Evolutionary conservation across 2,113 vertebrate species (phyloP), one percentile per base, ranked within the genome.

Genomic region (Calcarius ornatus): DNA sequence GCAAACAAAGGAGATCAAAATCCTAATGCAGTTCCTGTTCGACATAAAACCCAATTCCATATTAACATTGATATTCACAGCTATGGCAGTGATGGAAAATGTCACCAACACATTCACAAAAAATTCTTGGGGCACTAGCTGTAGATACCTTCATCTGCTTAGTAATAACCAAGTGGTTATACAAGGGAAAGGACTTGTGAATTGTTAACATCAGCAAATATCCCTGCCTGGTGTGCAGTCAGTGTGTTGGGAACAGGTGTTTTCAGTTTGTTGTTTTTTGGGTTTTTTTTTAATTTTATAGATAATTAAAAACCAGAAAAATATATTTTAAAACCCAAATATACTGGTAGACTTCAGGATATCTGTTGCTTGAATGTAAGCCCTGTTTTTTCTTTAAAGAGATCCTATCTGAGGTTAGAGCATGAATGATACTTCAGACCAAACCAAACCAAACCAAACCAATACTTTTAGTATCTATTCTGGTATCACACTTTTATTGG

Each of bases 211-310:
- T 5, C 24, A 21, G 50, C 15, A 72, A 11, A 10, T 37, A 28
- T 33, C 24, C 33, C 60, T 38, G 17, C 33, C 33, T 56, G 19
- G 20, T 3, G 4, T 37, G n/a, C 28, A 78, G 15, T 0, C 0
- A 78, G 23, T 1, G 8, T 69, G 72, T 53, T 40, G n/a, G 15
- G 43, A 28, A 56, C 35, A 24, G 54, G 15, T 37, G 10, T 31
- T 72, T 76, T 37, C 30, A 27, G 24, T 45, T 17, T 5, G 11
- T 38, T 38, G 42, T 43, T 43, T 43, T 43, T 40, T 20, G 19
- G 47, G 56, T 57, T 54, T 18, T 9, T 20, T 51, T 73, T 59
- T 17, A 17, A 27, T 42, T 66, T 72, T n/a, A 54, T 9, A 27
- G 17, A 45, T 35, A 37, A 63, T 16, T n/a, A 19, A 42, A 88